These are phyloP conservation scores for Merops nubicus DNA, from an alignment of 2,113 vertebrate genomes.

Conservation along the genomic window DNA sequence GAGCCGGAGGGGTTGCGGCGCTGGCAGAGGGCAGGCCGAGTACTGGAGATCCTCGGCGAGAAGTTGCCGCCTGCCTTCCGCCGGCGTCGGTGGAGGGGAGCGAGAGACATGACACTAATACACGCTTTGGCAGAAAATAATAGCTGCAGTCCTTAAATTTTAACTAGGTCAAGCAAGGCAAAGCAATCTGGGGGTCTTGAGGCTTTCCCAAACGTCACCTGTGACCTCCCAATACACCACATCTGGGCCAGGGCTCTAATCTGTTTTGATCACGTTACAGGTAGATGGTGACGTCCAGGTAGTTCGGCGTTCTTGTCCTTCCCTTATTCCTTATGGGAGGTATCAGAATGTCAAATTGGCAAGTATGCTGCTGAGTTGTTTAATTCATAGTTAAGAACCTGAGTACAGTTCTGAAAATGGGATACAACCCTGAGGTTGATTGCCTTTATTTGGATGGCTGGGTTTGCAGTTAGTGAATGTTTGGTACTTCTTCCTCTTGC, in stretches of 20 bases:
- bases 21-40: background rate
- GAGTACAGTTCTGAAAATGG: background rate
- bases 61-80: background rate
- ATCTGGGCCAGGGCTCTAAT: background rate
- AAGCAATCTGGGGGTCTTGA: background rate
- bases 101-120: background rate
- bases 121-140: background rate
- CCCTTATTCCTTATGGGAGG: background rate
- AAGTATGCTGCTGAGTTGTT: background rate
- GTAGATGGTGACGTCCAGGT: background rate
- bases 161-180: background rate
- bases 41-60: rapidly evolving
- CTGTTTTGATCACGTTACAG: background rate
- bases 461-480: background rate
- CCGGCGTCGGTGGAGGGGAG: rapidly evolving
- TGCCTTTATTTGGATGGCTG: background rate
- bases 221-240: background rate
- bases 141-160: background rate
- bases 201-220: background rate
- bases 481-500: background rate
- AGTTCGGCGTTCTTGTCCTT: background rate
- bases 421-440: rapidly evolving
- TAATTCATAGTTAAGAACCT: background rate
- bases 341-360: background rate
- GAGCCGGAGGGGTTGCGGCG: background rate